A percentile compares a stretch with the other conserved stretches of the same genome.
Conservation (phyloP, 2,888 invertebrate genomes). For the Parthenolecanium corni region DNA sequence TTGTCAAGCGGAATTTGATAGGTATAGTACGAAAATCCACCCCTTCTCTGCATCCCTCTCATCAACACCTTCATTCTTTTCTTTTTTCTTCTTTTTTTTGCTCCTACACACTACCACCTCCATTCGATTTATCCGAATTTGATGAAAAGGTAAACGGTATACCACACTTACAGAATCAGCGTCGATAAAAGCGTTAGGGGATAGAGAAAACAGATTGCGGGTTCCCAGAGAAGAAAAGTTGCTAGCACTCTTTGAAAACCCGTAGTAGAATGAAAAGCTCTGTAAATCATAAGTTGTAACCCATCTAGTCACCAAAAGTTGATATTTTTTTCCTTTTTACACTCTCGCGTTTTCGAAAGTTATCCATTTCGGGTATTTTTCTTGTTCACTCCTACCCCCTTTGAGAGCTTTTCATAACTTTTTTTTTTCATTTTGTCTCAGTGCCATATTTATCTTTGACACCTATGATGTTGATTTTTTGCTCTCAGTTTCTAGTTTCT, state of each 20-base stretch:
- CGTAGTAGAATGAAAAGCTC: neutral
- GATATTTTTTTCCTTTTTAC: neutral
- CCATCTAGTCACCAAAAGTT: neutral
- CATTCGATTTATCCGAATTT: neutral
- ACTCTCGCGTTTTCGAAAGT: neutral
- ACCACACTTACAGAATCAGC: neutral
- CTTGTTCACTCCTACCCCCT: neutral
- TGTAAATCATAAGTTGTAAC: slow-evolving; percentile 1
- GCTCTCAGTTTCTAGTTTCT: too few species aligned
- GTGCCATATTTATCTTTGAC: too few species aligned
- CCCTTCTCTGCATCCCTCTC: too few species aligned
- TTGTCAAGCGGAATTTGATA: neutral
- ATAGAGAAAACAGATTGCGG: slow-evolving; percentile 1
- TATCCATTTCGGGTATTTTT: neutral
- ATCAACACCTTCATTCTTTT: neutral
- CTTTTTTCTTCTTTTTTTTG: too few species aligned
- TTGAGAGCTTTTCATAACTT: too few species aligned
- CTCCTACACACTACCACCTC: neutral
- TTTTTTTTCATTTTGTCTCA: too few species aligned
- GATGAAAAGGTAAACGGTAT: neutral
- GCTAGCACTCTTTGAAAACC: neutral
- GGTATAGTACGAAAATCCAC: neutral
- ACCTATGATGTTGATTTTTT: too few species aligned
- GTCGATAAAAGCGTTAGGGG: neutral
- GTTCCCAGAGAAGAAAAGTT: slow-evolving; percentile 2